Conservation (phyloP, 2,888 invertebrate genomes). For the Clepsis dumicolana region DNA sequence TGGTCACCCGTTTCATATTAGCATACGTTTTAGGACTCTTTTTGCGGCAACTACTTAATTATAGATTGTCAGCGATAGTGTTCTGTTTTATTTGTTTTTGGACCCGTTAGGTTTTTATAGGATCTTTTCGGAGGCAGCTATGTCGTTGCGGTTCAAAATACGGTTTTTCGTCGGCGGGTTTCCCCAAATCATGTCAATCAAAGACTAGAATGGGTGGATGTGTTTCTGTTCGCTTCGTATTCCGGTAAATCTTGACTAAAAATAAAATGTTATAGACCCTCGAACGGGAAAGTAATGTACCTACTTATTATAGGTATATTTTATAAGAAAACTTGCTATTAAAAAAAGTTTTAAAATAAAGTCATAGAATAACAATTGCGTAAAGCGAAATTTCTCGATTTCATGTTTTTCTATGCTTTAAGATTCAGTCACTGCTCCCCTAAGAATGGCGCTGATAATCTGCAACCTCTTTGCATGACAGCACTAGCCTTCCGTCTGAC, state of each 20-base stretch:
- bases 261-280: no score
- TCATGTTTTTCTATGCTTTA: no score
- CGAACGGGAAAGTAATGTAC: no score
- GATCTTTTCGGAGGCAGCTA: not conserved
- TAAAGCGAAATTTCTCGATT: no score
- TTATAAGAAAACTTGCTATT: no score
- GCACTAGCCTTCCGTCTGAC: no score
- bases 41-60: slow-evolving; percentile 29
- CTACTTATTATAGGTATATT: no score
- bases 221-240: not conserved
- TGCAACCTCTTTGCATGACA: no score
- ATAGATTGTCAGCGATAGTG: slow-evolving; percentile 21
- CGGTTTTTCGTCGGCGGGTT: not conserved
- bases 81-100: slow-evolving; percentile 14
- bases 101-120: slow-evolving; percentile 10
- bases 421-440: no score
- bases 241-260: not conserved
- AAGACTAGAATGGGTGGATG: not conserved
- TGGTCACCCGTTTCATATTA: slow-evolving; percentile 16
- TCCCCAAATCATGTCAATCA: not conserved
- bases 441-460: no score
- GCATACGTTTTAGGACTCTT: slow-evolving; percentile 22
- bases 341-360: no score
- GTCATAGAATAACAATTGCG: no score
- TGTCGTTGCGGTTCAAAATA: not conserved